These are phyloP conservation scores for Plagodis dolabraria DNA, from an alignment of 2,888 invertebrate species.

Conservation along the genomic window DNA sequence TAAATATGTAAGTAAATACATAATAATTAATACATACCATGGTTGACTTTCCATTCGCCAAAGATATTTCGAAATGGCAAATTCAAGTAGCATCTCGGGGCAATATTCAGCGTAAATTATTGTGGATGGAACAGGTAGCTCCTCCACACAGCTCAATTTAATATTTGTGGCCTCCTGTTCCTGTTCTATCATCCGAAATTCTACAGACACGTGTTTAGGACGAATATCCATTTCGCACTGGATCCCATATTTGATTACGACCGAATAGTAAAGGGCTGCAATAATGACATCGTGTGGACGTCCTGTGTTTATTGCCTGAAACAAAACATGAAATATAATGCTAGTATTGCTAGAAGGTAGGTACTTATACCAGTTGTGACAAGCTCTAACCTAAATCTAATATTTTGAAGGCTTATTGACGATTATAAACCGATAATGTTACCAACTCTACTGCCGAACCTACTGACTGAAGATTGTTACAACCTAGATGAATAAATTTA, in stretches of 20 bases:
- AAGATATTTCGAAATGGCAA: conserved; percentile 51
- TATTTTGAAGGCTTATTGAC: too few species aligned
- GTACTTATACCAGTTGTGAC: too few species aligned
- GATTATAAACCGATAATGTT: too few species aligned
- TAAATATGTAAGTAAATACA: too few species aligned
- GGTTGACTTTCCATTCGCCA: conserved; percentile 53
- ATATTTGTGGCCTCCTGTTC: conserved; percentile 46
- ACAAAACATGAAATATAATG: conserved; percentile 13
- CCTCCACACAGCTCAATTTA: conserved; percentile 55
- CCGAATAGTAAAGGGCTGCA: conserved; percentile 60
- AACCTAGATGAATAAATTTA: too few species aligned
- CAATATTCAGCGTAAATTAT: conserved; percentile 42
- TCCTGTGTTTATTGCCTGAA: conserved; percentile 56
- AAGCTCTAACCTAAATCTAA: too few species aligned
- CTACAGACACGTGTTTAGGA: conserved; percentile 65
- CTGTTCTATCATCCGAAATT: conserved; percentile 53
- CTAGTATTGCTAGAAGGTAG: not conserved
- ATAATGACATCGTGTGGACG: conserved; percentile 54
- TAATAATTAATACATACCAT: conserved; percentile 48
- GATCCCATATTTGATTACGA: conserved; percentile 62
- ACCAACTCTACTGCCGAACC: too few species aligned
- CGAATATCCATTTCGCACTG: conserved; percentile 61
- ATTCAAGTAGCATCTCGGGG: conserved; percentile 56
- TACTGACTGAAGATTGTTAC: too few species aligned
- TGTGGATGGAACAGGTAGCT: conserved; percentile 58